Evolutionary conservation across 2,888 invertebrate genomes (phyloP), one percentile per base, ranked within the genome.

Genomic region (Peribatodes rhomboidaria): DNA sequence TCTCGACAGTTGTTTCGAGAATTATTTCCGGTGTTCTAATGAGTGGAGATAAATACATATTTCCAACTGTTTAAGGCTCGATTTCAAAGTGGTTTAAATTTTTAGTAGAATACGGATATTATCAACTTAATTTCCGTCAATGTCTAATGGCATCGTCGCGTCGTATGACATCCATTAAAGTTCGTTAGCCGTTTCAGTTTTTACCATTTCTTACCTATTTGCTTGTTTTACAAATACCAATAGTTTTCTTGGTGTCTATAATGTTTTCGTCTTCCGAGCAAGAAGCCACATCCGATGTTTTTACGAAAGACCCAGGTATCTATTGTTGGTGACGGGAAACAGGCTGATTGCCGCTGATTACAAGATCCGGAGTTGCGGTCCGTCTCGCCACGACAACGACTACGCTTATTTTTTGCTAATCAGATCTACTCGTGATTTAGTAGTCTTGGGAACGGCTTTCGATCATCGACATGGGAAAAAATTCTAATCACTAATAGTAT

Each of bases 281-380:
- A 61, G 66, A 72, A 68, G 80, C 87, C 87, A 87, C 87, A 87
- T 88, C 87, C 88, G 78, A 73, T 68, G 75, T 82, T 87, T 83
- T 83, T 85, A 72, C 60, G 52, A 18, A 47, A 58, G 50, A 44
- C 41, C 60, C 55, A 61, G 61, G 61, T 57, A 27, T 44, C 53
- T 69, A 79, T 75, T 70, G 73, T 73, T 71, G 72, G 74, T 70
- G 75, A 77, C 78, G 80, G 85, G 85, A 86, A 85, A 69, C 63
- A 63, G 63, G 42, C 68, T 62, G 72, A 78, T 71, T 76, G 77
- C 75, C 68, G 69, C 67, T 78, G 78, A 82, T 82, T 82, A 80
- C 72, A 69, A 66, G 74, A 74, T 73, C 76, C 67, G 76, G 71
- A 68, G 47, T 50, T 83, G 84, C 79, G 88, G 86, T 82, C 73